Conservation (phyloP, 2,797 vertebrate genomes). For the Eulemur rubriventer region DNA sequence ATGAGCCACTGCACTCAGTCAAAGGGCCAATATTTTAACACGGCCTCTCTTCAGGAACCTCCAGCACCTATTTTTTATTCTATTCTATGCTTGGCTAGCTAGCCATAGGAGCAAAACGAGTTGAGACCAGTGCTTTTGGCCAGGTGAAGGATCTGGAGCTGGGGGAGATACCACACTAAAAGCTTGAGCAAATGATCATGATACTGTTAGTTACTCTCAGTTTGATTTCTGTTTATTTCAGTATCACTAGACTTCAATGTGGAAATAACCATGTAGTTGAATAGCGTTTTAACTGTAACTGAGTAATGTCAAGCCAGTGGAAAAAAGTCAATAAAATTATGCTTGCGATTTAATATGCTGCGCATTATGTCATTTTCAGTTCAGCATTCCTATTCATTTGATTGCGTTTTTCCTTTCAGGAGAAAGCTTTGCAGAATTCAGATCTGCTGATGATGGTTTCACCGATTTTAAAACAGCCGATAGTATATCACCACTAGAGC, state of each 20-base stretch:
- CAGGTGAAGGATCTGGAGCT: neutral
- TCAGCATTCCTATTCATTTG: conserved; percentile 8
- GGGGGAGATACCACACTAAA: neutral
- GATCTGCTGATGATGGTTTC: conserved; percentile 95
- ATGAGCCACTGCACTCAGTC: neutral
- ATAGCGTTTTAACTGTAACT: neutral
- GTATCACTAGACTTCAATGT: neutral
- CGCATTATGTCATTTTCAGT: conserved; percentile 46
- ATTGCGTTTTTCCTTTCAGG: conserved; percentile 84
- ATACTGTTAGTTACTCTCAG: neutral
- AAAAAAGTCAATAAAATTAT: neutral
- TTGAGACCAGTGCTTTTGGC: neutral
- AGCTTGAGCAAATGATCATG: neutral
- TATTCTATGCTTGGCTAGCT: neutral
- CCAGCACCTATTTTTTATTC: neutral
- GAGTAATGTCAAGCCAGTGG: neutral
- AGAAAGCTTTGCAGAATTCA: conserved; percentile 96
- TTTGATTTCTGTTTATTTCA: conserved; percentile 20
- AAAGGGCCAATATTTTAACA: neutral
- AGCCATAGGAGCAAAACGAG: neutral
- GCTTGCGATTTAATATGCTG: conserved; percentile 3
- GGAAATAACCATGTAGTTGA: neutral
- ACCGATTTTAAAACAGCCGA: conserved; percentile 99
- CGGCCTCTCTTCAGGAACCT: neutral
- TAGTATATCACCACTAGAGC: conserved; percentile 96